Percentiles rank a stretch among this genome's conserved stretches.
Evolutionary conservation across 2,113 vertebrate species (phyloP).

Genomic region (Apteryx mantelli): DNA sequence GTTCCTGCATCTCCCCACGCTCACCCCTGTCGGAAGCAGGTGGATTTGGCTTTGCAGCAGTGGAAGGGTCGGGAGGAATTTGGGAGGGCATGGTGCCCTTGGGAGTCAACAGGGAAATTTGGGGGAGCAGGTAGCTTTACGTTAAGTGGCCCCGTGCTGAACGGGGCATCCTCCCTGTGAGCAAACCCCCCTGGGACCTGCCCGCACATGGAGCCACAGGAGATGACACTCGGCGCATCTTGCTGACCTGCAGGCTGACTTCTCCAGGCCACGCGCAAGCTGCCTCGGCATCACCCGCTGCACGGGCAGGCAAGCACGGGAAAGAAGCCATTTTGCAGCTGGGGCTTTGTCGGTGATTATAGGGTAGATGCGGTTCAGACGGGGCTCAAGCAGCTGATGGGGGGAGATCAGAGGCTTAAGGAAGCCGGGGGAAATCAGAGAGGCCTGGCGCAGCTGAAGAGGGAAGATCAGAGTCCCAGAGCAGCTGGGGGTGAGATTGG

Average conservation of each 20-base stretch:
- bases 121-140: not conserved
- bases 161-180: too few species aligned
- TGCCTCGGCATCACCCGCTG: not conserved
- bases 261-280: too few species aligned
- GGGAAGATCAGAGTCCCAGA: not conserved
- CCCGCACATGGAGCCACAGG: rapidly evolving
- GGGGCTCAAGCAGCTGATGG: not conserved
- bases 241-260: too few species aligned
- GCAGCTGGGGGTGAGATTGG: not conserved
- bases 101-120: not conserved
- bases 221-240: not conserved
- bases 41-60: too few species aligned
- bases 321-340: not conserved
- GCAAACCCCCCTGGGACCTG: not conserved
- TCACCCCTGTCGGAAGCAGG: too few species aligned
- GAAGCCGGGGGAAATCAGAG: not conserved
- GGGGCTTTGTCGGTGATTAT: not conserved
- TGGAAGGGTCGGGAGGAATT: too few species aligned
- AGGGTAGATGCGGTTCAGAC: not conserved
- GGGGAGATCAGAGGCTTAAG: not conserved
- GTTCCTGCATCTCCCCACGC: not conserved
- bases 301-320: not conserved
- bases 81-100: not conserved
- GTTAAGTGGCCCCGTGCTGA: rapidly evolving
- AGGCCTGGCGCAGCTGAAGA: not conserved